Percentiles rank a stretch among this genome's conserved stretches.
Evolutionary conservation across 2,113 vertebrate genomes (phyloP).

Genomic region (Rhinoderma darwinii): DNA sequence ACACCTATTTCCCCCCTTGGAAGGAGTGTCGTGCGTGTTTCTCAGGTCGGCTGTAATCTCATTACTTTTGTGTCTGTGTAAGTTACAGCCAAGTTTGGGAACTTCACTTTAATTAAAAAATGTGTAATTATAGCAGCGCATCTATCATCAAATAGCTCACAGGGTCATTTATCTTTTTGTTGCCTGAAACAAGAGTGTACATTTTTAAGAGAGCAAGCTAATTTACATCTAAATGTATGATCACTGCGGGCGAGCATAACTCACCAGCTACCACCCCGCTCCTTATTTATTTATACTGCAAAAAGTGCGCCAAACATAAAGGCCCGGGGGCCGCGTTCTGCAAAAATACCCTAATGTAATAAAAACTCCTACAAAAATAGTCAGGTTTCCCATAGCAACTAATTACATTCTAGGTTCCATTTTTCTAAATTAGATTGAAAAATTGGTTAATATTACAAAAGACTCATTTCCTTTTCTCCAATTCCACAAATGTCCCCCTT

Average conservation of each 20-base stretch:
- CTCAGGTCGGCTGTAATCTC: constrained; percentile 1
- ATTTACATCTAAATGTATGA: constrained; percentile 46
- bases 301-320: not conserved
- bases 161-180: constrained; percentile 45
- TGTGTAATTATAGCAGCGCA: constrained; percentile 51
- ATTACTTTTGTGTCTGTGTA: constrained; percentile 53
- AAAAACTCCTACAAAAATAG: too few species aligned
- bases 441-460: too few species aligned
- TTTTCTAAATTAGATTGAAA: too few species aligned
- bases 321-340: not conserved
- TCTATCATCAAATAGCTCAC: constrained; percentile 47
- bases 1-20: not conserved
- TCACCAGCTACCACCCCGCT: constrained; percentile 10
- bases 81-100: constrained; percentile 45
- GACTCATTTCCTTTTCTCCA: too few species aligned
- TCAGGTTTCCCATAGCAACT: not conserved
- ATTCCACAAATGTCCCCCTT: too few species aligned
- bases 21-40: constrained; percentile 24
- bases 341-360: not conserved
- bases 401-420: not conserved
- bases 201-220: constrained; percentile 51
- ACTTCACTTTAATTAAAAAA: constrained; percentile 58
- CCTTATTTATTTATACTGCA: constrained; percentile 9
- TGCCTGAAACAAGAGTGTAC: constrained; percentile 48
- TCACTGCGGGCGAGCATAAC: constrained; percentile 35